phyloP scores from a whole-genome alignment of 1,140 invertebrate genomes.

The Periplaneta americana region DNA sequence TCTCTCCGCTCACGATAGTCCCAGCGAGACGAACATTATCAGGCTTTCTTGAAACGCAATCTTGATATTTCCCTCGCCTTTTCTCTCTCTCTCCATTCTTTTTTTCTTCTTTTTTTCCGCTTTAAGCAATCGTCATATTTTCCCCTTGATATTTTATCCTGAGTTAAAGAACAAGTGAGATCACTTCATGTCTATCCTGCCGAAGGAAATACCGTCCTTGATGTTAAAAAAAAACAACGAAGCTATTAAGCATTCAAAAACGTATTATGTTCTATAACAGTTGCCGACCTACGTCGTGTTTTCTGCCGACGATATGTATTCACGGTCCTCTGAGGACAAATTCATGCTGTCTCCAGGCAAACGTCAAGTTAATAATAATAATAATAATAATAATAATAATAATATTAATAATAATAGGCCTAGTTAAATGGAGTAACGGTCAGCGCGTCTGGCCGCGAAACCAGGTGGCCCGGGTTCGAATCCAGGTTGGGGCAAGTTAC shows the following conservation, averaged over 20 bases:
- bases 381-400: too few species aligned
- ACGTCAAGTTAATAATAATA: too few species aligned
- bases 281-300: too few species aligned
- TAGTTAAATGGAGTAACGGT: too few species aligned
- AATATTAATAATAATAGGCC: too few species aligned
- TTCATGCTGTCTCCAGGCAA: too few species aligned
- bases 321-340: too few species aligned
- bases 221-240: not conserved
- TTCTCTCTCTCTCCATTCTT: not conserved
- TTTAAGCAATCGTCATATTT: not conserved
- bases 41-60: not conserved
- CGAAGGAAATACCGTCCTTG: not conserved
- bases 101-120: too few species aligned
- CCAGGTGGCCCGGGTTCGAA: too few species aligned
- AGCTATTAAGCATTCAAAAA: not conserved
- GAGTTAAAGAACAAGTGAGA: not conserved
- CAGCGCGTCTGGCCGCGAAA: too few species aligned
- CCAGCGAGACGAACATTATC: not conserved
- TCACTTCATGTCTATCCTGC: not conserved
- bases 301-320: too few species aligned
- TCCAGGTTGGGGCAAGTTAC: too few species aligned
- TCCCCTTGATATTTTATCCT: not conserved
- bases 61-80: not conserved
- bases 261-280: not conserved
- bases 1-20: not conserved